Base-by-base conservation (phyloP, 2,113 vertebrate species). In the Limnothrissa miodon region DNA sequence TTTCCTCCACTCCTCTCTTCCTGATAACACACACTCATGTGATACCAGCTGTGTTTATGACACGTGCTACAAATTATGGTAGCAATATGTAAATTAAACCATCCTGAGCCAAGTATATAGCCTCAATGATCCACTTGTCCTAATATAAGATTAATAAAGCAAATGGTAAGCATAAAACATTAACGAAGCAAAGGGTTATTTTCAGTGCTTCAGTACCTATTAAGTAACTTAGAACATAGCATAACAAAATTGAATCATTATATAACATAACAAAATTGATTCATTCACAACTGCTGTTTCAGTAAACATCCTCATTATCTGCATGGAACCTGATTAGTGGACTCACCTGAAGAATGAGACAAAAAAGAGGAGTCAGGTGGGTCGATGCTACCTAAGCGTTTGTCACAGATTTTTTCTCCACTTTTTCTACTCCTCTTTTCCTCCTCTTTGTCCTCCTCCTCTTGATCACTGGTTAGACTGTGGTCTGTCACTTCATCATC, bases 361-460 rank as follows among this genome's bases (percentile, higher is more conserved):
- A 83, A 87, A 81, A 87, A 86, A 53, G 90, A 91, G 45, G 91
- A 93, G 82, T 92, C 90, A 83, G 90, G 86, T 56, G 93, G 93
- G 56, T 84, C 85, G 10, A 83, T 87, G 84, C 87, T 84, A 81
- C 0, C 46, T 8, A 87, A 78, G 17, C 84, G 79, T 51, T 86
- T 51, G 5, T 74, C 45, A 62, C 5, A 81, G 17, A 59, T 80
- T 11, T 53, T n/a, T 5, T 74, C 80, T 66, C 79, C 46, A 21
- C 83, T 70, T n/a, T 29, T n/a, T 33, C 25, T 25, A 5, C 5
- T 83, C 33, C 79, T 53, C 62, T 78, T 80, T 4, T 80, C 56
- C 51, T 39, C 90, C 19, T 90, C n/a, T n/a, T n/a, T n/a, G n/a
- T n/a, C 85, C 1, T 90, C 86, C 45, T 36, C 84, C 48, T 78